Conservation (phyloP, 92 coral and sea anemone genomes). For the Scolanthus callimorphus region DNA sequence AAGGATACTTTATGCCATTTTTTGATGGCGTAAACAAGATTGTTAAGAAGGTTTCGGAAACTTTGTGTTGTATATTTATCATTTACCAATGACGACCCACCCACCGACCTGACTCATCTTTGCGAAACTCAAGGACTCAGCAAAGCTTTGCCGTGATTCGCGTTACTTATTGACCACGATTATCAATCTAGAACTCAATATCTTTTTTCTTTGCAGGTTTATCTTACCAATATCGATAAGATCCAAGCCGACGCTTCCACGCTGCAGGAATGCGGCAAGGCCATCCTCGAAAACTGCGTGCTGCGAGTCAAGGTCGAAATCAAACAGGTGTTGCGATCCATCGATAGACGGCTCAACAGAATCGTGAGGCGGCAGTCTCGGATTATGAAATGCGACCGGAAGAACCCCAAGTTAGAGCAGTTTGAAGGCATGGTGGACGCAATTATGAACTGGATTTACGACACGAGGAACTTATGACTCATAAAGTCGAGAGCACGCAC, state of each 20-base stretch:
- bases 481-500: conserved; percentile 61
- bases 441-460: conserved; percentile 96
- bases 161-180: too few relatives aligned
- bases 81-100: too few relatives aligned
- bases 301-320: conserved; percentile 65
- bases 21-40: too few relatives aligned
- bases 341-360: conserved; percentile 84
- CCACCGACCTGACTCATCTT: too few relatives aligned
- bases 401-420: conserved; percentile 83
- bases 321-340: conserved; percentile 64
- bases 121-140: too few relatives aligned
- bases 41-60: too few relatives aligned
- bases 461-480: conserved; percentile 78
- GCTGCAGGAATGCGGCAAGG: conserved; percentile 75
- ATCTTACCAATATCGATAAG: conserved; percentile 70
- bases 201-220: conserved; percentile 39
- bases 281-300: conserved; percentile 51
- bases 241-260: conserved; percentile 67
- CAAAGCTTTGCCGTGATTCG: too few relatives aligned
- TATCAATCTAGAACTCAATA: too few relatives aligned
- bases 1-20: too few relatives aligned
- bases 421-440: conserved; percentile 95
- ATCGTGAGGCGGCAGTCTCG: conserved; percentile 86
- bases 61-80: too few relatives aligned
- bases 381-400: conserved; percentile 90